Evolutionary conservation across 2,797 vertebrate genomes (phyloP).

Genomic region (Peromyscus melanophrys): DNA sequence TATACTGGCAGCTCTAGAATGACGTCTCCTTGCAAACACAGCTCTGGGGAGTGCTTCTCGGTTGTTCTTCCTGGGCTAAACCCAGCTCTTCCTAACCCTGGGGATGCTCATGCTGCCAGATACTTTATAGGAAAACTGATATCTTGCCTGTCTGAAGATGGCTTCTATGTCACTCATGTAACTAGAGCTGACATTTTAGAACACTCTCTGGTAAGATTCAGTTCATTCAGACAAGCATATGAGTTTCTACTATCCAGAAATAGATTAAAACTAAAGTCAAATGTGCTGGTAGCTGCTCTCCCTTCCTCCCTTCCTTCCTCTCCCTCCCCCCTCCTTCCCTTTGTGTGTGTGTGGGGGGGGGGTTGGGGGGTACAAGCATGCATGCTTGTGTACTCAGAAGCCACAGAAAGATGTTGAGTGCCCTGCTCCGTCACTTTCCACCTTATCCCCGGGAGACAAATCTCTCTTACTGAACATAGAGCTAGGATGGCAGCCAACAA

Average conservation of each 20-base stretch:
- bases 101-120: not conserved
- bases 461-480: not conserved
- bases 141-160: not conserved
- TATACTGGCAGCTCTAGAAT: not conserved
- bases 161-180: not conserved
- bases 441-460: not conserved
- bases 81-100: not conserved
- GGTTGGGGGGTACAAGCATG: not conserved
- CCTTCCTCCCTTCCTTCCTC: not conserved
- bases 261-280: not conserved
- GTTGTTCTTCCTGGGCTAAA: not conserved
- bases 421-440: not conserved
- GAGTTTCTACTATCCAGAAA: conserved; percentile 30
- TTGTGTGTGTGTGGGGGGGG: not conserved
- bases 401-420: not conserved
- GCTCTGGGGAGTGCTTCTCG: not conserved
- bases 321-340: not conserved
- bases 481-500: not conserved
- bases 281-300: not conserved
- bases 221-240: not conserved
- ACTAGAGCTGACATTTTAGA: not conserved
- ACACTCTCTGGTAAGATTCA: not conserved
- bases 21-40: not conserved
- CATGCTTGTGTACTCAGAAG: not conserved
- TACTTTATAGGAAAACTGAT: not conserved